Base-by-base conservation (phyloP, 2,113 vertebrate species). In the Eurystomus gularis region DNA sequence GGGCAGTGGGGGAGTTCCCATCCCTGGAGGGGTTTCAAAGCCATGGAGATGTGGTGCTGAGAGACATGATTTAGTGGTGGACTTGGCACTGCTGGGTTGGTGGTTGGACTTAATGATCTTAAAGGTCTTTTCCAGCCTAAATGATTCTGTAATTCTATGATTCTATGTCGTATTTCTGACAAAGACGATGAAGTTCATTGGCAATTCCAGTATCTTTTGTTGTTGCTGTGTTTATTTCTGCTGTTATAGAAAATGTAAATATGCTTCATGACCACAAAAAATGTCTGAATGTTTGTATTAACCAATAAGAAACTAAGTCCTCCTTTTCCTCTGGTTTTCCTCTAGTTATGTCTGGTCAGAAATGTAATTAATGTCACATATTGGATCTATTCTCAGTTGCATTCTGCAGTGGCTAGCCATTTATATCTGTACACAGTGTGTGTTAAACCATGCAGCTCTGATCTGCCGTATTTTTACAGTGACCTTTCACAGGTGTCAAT, bases 401-500 rank as follows among this genome's bases (percentile, higher is more conserved):
- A 70, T 92, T 90, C 68, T 40, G 1, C 60, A 40, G 42, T 25
- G 13, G 28, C 29, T 65, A 42, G 42, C 52, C 44, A 11, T 46
- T 82, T 94, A 81, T 69, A 72, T 81, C 77, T 92, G 61, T 40
- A 83, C 77, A 60, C 83, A 93, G 90, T 64, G 80, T 55, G 72
- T 92, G 92, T 85, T 60, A 40, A 88, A 44, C 40, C 57, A 46
- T 4, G 1, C 21, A 55, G 40, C 57, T 92, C 88, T 92, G 48
- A 84, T 57, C 64, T 60, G 55, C 37, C 1, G 2, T 71, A 68
- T 57, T 94, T 94, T 88, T 37, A 25, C 69, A 68, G 60, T 57
- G 76, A 86, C 55, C 48, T 95, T 84, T 86, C 72, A 71, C 42
- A 65, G 57, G 76, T 86, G 48, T 0, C 2, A 86, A 71, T 64